Conservation (phyloP, 2,888 invertebrate species). For the Drosophila nr. medialis region DNA sequence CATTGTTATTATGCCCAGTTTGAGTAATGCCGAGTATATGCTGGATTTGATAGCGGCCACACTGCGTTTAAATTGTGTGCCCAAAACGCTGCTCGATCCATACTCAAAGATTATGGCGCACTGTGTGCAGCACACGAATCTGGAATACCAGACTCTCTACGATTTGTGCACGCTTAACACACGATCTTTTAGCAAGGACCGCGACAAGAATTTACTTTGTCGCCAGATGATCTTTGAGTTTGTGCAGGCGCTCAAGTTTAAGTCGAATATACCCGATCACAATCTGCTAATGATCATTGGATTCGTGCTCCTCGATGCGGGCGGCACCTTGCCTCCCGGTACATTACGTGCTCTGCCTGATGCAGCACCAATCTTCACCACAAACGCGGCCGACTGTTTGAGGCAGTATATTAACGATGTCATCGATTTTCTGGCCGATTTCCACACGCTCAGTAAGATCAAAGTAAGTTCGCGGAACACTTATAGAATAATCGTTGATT, state of each 20-base stretch:
- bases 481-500: rapidly evolving
- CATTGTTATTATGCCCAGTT: slow-evolving; percentile 88
- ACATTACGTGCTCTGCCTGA: slow-evolving; percentile 87
- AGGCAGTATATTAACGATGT: slow-evolving; percentile 96
- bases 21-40: slow-evolving; percentile 90
- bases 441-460: slow-evolving; percentile 97
- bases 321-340: slow-evolving; percentile 93
- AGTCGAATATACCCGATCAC: slow-evolving; percentile 96
- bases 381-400: slow-evolving; percentile 97
- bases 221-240: slow-evolving; percentile 97
- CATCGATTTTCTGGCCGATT: slow-evolving; percentile 97
- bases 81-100: slow-evolving; percentile 93
- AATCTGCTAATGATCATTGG: slow-evolving; percentile 96
- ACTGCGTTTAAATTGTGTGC: slow-evolving; percentile 92
- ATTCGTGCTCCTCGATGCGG: slow-evolving; percentile 95
- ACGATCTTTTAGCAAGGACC: slow-evolving; percentile 94
- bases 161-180: slow-evolving; percentile 96
- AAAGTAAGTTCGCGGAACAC: slow-evolving; percentile 88
- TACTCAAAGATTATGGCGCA: slow-evolving; percentile 97
- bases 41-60: slow-evolving; percentile 91
- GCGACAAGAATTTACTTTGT: slow-evolving; percentile 96
- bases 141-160: slow-evolving; percentile 92
- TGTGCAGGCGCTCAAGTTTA: slow-evolving; percentile 97
- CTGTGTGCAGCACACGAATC: slow-evolving; percentile 94
- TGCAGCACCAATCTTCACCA: slow-evolving; percentile 86